These are phyloP conservation scores for Salpingus planirostris DNA, from an alignment of 2,888 invertebrate species.

Conservation along the genomic window DNA sequence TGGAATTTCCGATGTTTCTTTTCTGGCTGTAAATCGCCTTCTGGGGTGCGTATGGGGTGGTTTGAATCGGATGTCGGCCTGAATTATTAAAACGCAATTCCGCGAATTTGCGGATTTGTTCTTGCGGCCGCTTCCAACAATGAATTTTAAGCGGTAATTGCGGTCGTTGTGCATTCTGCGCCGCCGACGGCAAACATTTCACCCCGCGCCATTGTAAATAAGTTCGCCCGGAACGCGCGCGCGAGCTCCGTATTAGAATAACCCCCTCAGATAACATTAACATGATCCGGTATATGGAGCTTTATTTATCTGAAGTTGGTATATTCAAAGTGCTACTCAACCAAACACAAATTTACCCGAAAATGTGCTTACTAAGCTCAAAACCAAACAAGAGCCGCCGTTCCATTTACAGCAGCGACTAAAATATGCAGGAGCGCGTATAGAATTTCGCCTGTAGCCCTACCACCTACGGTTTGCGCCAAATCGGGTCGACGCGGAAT, in stretches of 20 bases:
- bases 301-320: constrained; percentile 27
- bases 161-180: too few relatives aligned
- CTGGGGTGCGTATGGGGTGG: too few relatives aligned
- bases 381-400: constrained; percentile 27
- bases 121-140: too few relatives aligned
- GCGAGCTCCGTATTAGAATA: constrained; percentile 15
- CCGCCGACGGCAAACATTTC: constrained; percentile 7
- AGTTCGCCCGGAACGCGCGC: constrained; percentile 2
- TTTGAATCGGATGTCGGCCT: too few relatives aligned
- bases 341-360: constrained; percentile 27
- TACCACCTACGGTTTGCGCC: constrained; percentile 13
- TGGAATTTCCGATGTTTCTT: too few relatives aligned
- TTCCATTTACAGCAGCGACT: constrained; percentile 24
- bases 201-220: constrained; percentile 9
- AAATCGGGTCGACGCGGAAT: constrained; percentile 6
- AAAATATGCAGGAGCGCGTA: constrained; percentile 27
- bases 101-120: too few relatives aligned
- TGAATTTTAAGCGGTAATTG: too few relatives aligned
- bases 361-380: constrained; percentile 28
- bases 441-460: constrained; percentile 18
- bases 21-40: too few relatives aligned
- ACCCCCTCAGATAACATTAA: constrained; percentile 22
- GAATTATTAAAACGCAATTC: too few relatives aligned
- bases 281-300: constrained; percentile 22
- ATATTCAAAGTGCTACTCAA: constrained; percentile 25